A percentile compares a stretch with the other conserved stretches of the same genome.
These are phyloP conservation scores for Botrylloides violaceus DNA, from an alignment of 23 tunicate species.

Conservation along the genomic window DNA sequence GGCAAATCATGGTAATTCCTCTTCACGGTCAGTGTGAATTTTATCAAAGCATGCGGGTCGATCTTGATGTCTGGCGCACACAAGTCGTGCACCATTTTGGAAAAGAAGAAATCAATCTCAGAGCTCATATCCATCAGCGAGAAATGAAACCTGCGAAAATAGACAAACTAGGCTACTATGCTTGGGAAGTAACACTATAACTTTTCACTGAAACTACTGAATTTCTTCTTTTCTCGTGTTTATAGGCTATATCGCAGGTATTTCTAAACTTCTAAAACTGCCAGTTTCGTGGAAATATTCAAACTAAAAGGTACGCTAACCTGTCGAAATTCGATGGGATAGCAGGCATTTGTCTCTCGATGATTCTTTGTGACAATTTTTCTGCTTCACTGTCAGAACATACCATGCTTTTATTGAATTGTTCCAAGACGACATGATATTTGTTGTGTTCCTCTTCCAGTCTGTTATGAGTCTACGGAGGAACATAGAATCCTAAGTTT, in stretches of 20 bases:
- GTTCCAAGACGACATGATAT: constrained; percentile 38
- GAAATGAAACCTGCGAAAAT: constrained; percentile 40
- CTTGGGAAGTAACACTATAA: not conserved
- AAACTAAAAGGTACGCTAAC: no score
- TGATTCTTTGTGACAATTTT: not conserved
- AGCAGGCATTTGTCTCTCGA: not conserved
- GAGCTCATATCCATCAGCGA: constrained; percentile 15
- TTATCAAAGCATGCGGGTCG: constrained; percentile 26
- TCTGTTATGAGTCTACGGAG: constrained; percentile 33
- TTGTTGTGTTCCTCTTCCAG: constrained; percentile 38
- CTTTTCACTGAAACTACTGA: no score
- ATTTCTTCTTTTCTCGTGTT: no score
- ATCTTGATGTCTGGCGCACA: constrained; percentile 8
- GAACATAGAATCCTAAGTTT: no score
- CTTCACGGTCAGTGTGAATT: constrained; percentile 46
- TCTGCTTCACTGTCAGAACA: constrained; percentile 24
- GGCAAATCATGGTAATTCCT: constrained; percentile 51
- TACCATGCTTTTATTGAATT: constrained; percentile 43
- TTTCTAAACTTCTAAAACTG: not conserved
- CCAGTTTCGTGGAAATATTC: not conserved
- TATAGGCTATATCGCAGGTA: not conserved
- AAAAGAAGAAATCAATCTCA: constrained; percentile 43
- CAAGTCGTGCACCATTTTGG: constrained; percentile 38
- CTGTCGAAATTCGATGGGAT: constrained; percentile 47
- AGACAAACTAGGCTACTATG: not conserved